Base-by-base conservation (phyloP, 2,888 invertebrate species). In the Lasioglossum morio region DNA sequence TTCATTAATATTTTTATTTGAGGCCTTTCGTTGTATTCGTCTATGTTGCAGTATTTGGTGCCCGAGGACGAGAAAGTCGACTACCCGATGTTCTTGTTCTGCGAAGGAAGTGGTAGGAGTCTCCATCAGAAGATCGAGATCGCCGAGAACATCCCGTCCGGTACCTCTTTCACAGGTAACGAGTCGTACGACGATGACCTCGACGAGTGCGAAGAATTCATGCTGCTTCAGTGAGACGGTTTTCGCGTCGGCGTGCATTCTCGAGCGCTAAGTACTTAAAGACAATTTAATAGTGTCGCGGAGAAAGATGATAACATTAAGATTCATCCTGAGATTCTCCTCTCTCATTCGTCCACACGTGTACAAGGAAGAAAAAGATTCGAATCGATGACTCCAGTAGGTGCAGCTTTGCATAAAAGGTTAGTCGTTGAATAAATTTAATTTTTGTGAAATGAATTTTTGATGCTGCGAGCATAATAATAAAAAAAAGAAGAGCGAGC, bases 41-140 rank as follows among this genome's bases (percentile, higher is more conserved):
- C 70, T 3, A 23, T 88, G 48, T 93, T 94, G 3, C 89, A 96
- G 96, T 96, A 96, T 91, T 95, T 96, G 88, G 95, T 96, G 90
- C 96, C 95, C 88, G 88, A 94, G 87, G 92, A 94, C 95, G 92
- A 95, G 95, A 90, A 96, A 95, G 96, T 96, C 87, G 97, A 97
- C 92, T 98, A 98, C 95, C 98, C 98, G 48, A 97, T 98, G 96
- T 98, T 98, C 95, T 97, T 97, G 85, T 97, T 98, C 93, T 97
- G 97, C 88, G 97, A 97, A 92, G 98, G 98, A 82, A 97, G 97
- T 91, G 96, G 97, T 91, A 95, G 96, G 91, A 96, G 97, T 92
- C 94, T 94, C 16, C 91, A 93, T 30, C 90, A 89, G 16, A 90
- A 92, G 23, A 91, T 92, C 66, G 93, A 93, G 80, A 92, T 89